These are phyloP conservation scores for Perdita meconis DNA, from an alignment of 2,888 invertebrate species.

Conservation along the genomic window DNA sequence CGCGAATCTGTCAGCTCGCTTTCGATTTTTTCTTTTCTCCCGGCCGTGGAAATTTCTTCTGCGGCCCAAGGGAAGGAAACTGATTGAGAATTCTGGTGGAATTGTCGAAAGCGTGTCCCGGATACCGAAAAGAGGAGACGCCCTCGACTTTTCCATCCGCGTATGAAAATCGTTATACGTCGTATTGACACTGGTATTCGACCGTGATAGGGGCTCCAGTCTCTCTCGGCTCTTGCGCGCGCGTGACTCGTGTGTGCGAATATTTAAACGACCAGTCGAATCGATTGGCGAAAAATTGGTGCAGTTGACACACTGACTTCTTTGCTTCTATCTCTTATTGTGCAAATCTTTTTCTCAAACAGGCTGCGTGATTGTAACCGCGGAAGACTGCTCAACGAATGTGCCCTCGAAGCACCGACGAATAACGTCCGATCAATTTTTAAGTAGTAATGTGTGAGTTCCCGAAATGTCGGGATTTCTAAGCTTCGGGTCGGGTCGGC, in stretches of 20 bases:
- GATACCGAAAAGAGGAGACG: conserved; percentile 72
- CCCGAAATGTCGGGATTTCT: no score
- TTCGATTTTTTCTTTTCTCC: conserved; percentile 34
- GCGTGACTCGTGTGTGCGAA: conserved; percentile 25
- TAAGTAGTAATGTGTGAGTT: no score
- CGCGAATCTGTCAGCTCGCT: conserved; percentile 15
- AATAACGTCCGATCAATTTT: no score
- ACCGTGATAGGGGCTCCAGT: conserved; percentile 13
- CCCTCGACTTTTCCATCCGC: conserved; percentile 49
- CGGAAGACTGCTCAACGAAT: background rate
- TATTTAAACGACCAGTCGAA: conserved; percentile 20
- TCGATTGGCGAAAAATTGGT: conserved; percentile 29
- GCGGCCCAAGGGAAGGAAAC: conserved; percentile 71
- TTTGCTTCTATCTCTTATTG: background rate
- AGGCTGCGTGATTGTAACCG: conserved; percentile 20
- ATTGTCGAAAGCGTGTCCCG: conserved; percentile 79
- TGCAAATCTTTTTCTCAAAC: conserved; percentile 36
- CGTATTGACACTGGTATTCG: conserved; percentile 74
- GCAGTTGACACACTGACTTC: background rate
- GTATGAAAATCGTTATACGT: conserved; percentile 77
- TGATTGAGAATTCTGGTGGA: conserved; percentile 80
- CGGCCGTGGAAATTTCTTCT: conserved; percentile 57
- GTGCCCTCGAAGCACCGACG: no score
- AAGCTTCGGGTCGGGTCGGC: no score
- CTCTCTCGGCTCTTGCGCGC: background rate